Evolutionary conservation across 2,888 invertebrate species (phyloP).

Genomic region (Isotomurus palustris): DNA sequence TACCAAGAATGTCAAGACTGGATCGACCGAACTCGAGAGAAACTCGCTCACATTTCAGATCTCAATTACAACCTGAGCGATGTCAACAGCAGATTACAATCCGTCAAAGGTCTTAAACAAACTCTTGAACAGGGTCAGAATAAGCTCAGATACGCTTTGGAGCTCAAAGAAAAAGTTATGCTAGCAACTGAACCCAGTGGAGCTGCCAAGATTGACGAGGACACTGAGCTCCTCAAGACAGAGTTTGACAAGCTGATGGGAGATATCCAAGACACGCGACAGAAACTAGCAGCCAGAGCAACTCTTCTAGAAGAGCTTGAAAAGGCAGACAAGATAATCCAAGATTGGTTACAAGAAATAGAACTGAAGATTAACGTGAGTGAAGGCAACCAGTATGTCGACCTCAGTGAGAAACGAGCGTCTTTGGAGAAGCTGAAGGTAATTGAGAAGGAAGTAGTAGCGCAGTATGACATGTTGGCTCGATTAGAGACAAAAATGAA

Average conservation of each 20-base stretch:
- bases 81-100: slow-evolving; percentile 78
- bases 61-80: slow-evolving; percentile 75
- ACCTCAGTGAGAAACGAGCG: slow-evolving; percentile 85
- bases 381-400: slow-evolving; percentile 66
- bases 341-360: slow-evolving; percentile 84
- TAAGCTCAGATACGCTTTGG: slow-evolving; percentile 74
- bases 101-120: slow-evolving; percentile 81
- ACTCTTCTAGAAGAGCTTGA: slow-evolving; percentile 80
- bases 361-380: slow-evolving; percentile 71
- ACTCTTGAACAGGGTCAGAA: slow-evolving; percentile 89
- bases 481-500: slow-evolving; percentile 68
- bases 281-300: slow-evolving; percentile 65
- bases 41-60: slow-evolving; percentile 70
- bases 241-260: slow-evolving; percentile 83
- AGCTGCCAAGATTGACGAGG: slow-evolving; percentile 82
- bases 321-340: slow-evolving; percentile 68
- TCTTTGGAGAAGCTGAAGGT: slow-evolving; percentile 80
- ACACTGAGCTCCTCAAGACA: slow-evolving; percentile 78
- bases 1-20: slow-evolving; percentile 91
- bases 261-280: slow-evolving; percentile 74
- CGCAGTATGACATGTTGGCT: slow-evolving; percentile 72
- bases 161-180: slow-evolving; percentile 86
- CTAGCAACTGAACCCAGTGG: slow-evolving; percentile 88
- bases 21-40: slow-evolving; percentile 83
- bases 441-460: slow-evolving; percentile 73